Conservation (phyloP, 92 coral and sea anemone species). For the Desmophyllum pertusum region DNA sequence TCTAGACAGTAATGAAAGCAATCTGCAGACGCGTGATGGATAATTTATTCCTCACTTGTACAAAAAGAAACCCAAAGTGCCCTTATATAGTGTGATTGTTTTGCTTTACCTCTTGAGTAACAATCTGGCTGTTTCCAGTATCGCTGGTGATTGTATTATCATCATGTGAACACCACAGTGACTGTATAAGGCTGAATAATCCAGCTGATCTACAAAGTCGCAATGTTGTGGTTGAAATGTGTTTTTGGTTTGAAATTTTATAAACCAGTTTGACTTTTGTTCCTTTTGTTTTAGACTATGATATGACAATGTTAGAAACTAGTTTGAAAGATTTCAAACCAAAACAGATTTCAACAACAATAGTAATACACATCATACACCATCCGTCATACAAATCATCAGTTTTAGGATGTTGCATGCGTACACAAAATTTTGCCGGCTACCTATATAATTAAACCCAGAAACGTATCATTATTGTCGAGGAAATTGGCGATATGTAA, state of each 20-base stretch:
- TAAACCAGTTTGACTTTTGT: too few species aligned
- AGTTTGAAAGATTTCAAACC: background rate
- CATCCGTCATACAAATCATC: too few species aligned
- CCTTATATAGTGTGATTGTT: background rate
- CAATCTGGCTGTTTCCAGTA: slow-evolving; percentile 31
- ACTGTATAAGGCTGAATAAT: slow-evolving; percentile 34
- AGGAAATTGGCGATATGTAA: too few species aligned
- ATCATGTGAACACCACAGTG: slow-evolving; percentile 12
- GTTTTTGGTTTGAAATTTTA: background rate
- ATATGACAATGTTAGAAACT: background rate
- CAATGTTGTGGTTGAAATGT: background rate
- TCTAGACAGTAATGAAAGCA: too few species aligned
- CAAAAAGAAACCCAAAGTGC: background rate
- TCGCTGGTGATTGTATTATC: background rate
- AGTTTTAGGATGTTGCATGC: too few species aligned
- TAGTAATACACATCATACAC: background rate
- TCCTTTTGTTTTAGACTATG: background rate
- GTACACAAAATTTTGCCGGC: too few species aligned
- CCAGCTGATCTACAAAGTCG: slow-evolving; percentile 27
- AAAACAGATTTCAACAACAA: too few species aligned
- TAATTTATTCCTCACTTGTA: background rate
- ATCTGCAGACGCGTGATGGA: too few species aligned
- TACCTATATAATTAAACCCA: too few species aligned
- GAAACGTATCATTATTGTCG: too few species aligned
- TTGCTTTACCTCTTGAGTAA: slow-evolving; percentile 36